These are phyloP conservation scores for Catamblyrhynchus diadema DNA, from an alignment of 2,797 vertebrate genomes.

Conservation along the genomic window DNA sequence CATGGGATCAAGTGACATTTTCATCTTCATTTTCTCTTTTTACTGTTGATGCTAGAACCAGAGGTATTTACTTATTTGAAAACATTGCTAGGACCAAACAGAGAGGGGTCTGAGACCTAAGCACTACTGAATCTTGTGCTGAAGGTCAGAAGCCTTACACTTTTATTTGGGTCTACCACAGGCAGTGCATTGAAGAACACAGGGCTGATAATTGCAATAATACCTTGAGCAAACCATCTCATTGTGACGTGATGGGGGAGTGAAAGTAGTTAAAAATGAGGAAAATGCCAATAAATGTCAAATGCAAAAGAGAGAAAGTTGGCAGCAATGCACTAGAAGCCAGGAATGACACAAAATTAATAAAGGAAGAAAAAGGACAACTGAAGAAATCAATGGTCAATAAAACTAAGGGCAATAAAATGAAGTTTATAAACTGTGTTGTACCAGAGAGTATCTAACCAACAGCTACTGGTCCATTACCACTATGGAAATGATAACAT, in stretches of 20 bases:
- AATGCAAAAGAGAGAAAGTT: not conserved
- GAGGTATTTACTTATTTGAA: not conserved
- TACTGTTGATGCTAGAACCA: not conserved
- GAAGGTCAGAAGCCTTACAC: not conserved
- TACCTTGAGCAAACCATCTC: not conserved
- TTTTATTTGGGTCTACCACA: not conserved
- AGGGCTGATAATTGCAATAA: not conserved
- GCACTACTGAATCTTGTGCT: not conserved
- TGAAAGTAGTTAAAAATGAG: not conserved
- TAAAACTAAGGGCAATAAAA: slow-evolving; percentile 45
- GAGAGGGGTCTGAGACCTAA: not conserved
- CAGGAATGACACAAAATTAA: slow-evolving; percentile 31
- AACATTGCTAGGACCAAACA: not conserved
- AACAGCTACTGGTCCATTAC: not conserved
- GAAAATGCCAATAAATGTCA: slow-evolving; percentile 1
- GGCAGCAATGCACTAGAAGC: not conserved
- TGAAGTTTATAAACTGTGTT: slow-evolving; percentile 20
- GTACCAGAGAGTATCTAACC: not conserved
- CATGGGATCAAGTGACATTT: not conserved
- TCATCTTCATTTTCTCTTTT: not conserved
- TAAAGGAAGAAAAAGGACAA: slow-evolving; percentile 28
- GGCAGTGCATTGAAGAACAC: not conserved
- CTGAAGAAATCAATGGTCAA: slow-evolving; percentile 35
- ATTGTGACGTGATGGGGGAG: not conserved
- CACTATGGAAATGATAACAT: not conserved